Percentiles rank a stretch among this genome's conserved stretches.
Evolutionary conservation across 2,113 vertebrate genomes (phyloP).

Genomic region (Catharus bicknelli): DNA sequence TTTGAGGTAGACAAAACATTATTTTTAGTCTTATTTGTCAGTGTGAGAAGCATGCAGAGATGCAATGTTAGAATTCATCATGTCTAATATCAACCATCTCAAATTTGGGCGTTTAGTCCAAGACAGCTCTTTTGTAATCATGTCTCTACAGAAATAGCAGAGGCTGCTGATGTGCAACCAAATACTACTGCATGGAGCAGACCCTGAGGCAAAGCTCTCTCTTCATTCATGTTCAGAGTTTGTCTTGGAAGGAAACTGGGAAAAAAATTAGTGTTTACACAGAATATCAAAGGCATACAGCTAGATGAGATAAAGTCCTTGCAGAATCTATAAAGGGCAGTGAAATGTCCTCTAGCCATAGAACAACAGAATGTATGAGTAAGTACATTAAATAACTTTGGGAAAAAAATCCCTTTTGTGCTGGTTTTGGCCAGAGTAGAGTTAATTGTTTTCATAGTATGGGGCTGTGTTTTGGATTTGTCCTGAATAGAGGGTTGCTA

Average conservation of each 20-base stretch:
- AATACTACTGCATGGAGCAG: accelerated
- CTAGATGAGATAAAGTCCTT: neutral
- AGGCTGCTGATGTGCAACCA: neutral
- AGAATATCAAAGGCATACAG: neutral
- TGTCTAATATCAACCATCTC: neutral
- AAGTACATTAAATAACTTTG: neutral
- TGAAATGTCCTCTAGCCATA: neutral
- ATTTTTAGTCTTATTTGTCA: neutral
- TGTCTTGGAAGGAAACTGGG: neutral
- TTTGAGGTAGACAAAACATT: neutral
- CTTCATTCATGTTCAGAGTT: neutral
- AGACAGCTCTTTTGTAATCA: neutral
- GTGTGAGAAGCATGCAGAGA: neutral
- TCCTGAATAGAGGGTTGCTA: neutral
- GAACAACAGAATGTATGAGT: neutral
- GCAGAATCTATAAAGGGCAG: neutral
- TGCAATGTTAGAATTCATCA: neutral
- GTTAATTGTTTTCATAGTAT: neutral
- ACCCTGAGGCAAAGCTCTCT: neutral
- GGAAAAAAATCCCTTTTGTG: neutral
- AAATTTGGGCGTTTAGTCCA: neutral
- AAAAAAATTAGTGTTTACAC: neutral
- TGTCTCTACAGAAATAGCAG: neutral
- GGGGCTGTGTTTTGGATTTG: neutral
- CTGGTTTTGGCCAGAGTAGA: neutral